Base-by-base conservation (phyloP, 2,113 vertebrate species). In the Melanerpes formicivorus region DNA sequence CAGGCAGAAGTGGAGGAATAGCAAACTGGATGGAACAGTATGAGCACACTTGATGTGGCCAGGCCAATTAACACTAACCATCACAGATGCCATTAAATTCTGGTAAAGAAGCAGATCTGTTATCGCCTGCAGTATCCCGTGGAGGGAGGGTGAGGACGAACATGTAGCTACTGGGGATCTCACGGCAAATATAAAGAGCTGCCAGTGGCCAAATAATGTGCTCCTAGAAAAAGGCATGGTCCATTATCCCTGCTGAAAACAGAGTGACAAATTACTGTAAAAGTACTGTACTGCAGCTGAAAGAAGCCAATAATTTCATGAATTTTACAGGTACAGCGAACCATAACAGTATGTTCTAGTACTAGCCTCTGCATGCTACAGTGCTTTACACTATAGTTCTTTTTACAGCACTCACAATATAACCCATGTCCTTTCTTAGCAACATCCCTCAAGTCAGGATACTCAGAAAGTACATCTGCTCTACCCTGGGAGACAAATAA, bases 281-380 rank as follows among this genome's bases (percentile, higher is more conserved):
- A 94, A 96, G 91, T 95, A 96, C 94, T 96, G 93, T 95, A 94
- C 94, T 95, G 91, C 91, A 91, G 94, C 91, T 94, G 89, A 95
- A 94, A 95, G 95, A 96, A 92, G 93, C 91, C 95, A 95, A 95
- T 96, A 96, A 96, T 96, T 94, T 96, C 91, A 95, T 85, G 94
- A 96, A 95, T 96, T 96, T 96, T 96, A 96, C 96, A 96, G 87
- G 95, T 96, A 96, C 93, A 96, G 76, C 30, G 89, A 96, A 96
- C 95, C 95, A 96, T 96, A 96, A 96, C 96, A 94, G 89, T 96
- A 94, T 95, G 94, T 96, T 96, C 94, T 96, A 92, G 91, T 94
- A 90, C 84, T 96, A 95, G 73, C 79, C 79, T 90, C 89, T 96
- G 94, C 94, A 96, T 96, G 95, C 89, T 96, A 94, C 91, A 92